These are phyloP conservation scores for Molanna angustata DNA, from an alignment of 2,888 invertebrate genomes.

Conservation along the genomic window DNA sequence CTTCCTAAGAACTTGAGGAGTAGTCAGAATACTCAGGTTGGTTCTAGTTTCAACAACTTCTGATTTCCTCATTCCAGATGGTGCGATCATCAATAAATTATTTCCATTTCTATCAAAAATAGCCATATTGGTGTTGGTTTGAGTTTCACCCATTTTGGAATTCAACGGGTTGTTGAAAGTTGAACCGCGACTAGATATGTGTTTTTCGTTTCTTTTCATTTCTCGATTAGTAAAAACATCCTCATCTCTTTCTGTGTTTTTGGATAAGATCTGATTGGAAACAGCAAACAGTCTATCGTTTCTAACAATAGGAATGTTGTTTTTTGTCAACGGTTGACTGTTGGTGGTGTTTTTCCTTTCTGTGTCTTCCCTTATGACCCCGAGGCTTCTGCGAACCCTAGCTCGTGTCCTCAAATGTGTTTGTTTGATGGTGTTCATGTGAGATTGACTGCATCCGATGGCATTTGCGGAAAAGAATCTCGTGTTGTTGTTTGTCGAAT, in stretches of 20 bases:
- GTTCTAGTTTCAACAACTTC: conserved; percentile 17
- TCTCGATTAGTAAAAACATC: conserved; percentile 14
- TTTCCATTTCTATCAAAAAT: conserved; percentile 63
- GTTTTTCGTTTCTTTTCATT: conserved; percentile 7
- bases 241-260: conserved; percentile 11
- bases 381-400: conserved; percentile 17
- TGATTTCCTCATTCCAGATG: conserved; percentile 38
- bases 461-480: conserved; percentile 36
- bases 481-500: conserved; percentile 46
- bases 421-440: conserved; percentile 27
- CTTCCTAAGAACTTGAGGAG: conserved; percentile 20
- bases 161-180: conserved; percentile 11
- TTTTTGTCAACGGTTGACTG: conserved; percentile 9
- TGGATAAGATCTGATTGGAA: conserved; percentile 2
- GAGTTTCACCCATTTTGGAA: conserved; percentile 30
- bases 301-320: not conserved
- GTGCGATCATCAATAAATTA: conserved; percentile 67
- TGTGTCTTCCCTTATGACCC: conserved; percentile 12
- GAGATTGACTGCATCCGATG: conserved; percentile 27
- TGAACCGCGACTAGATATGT: not conserved
- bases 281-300: conserved; percentile 2
- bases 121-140: conserved; percentile 46
- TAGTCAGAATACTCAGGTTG: conserved; percentile 12
- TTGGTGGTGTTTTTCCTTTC: conserved; percentile 1
- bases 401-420: conserved; percentile 26